Percentiles rank a stretch among this genome's conserved stretches.
Conservation (phyloP, 2,888 invertebrate genomes). For the Clunio marinus region DNA sequence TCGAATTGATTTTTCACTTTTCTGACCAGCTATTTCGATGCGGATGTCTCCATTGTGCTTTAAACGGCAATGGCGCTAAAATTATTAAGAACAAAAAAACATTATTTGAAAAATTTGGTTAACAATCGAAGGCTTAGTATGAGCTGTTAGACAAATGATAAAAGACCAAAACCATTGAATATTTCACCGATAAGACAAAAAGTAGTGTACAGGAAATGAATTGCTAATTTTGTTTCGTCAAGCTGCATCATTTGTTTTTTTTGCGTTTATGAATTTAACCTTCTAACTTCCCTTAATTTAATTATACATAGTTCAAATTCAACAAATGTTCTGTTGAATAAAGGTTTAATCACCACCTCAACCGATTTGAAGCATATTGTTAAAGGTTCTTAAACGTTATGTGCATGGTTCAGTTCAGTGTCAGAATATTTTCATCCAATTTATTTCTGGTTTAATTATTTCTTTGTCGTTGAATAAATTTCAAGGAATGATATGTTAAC, state of each 20-base stretch:
- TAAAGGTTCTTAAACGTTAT: neutral
- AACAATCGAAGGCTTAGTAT: neutral
- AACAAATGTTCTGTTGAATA: neutral
- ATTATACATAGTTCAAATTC: neutral
- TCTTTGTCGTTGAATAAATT: too few relatives aligned
- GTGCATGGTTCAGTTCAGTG: neutral
- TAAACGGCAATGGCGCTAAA: constrained; percentile 72
- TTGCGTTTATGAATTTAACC: neutral
- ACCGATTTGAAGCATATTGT: constrained; percentile 9
- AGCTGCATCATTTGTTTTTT: constrained; percentile 4
- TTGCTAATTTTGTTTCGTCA: constrained; percentile 13
- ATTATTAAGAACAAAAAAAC: constrained; percentile 42
- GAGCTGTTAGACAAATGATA: constrained; percentile 9
- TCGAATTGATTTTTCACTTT: constrained; percentile 22
- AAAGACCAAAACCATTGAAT: constrained; percentile 34
- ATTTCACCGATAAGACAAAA: constrained; percentile 16
- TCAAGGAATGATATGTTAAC: too few relatives aligned
- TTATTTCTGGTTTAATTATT: too few relatives aligned
- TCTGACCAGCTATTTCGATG: constrained; percentile 53
- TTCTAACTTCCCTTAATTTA: neutral
- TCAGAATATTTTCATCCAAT: too few relatives aligned
- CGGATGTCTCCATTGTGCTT: constrained; percentile 73
- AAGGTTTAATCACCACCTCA: constrained; percentile 1
- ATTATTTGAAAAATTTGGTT: constrained; percentile 31
- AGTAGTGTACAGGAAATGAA: constrained; percentile 1